These are phyloP conservation scores for Neoitamus cyanurus DNA, from an alignment of 2,888 invertebrate genomes.

Conservation along the genomic window DNA sequence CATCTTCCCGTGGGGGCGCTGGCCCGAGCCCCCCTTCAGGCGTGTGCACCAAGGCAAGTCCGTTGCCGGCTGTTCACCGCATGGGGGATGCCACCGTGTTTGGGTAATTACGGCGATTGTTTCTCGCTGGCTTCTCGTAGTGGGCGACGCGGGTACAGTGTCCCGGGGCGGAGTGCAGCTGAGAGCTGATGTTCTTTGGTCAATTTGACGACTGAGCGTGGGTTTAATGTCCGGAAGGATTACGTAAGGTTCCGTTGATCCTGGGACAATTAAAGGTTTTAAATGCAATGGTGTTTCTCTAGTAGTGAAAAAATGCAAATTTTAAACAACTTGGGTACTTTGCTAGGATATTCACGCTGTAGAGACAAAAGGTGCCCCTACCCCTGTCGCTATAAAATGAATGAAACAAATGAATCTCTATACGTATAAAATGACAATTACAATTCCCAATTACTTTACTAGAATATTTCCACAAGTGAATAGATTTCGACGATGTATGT, in stretches of 20 bases:
- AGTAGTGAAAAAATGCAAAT: too few relatives aligned
- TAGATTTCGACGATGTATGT: too few relatives aligned
- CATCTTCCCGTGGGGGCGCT: neutral
- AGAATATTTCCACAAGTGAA: too few relatives aligned
- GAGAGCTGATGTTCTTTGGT: neutral
- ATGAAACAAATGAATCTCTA: too few relatives aligned
- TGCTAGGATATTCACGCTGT: too few relatives aligned
- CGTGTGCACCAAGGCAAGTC: neutral
- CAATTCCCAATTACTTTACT: too few relatives aligned
- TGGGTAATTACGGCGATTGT: neutral
- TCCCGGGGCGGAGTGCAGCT: neutral
- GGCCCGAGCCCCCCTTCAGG: neutral
- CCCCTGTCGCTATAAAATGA: too few relatives aligned
- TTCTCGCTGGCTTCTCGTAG: neutral
- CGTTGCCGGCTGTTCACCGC: neutral
- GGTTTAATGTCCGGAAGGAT: neutral
- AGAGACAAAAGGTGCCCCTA: too few relatives aligned
- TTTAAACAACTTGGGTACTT: too few relatives aligned
- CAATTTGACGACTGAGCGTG: neutral
- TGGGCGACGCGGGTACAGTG: neutral
- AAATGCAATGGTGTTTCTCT: neutral
- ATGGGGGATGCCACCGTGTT: neutral
- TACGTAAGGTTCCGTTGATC: neutral
- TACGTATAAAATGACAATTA: too few relatives aligned
- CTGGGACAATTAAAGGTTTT: neutral